These are phyloP conservation scores for Heliconius congener DNA, from an alignment of 1,140 invertebrate species.

Conservation along the genomic window DNA sequence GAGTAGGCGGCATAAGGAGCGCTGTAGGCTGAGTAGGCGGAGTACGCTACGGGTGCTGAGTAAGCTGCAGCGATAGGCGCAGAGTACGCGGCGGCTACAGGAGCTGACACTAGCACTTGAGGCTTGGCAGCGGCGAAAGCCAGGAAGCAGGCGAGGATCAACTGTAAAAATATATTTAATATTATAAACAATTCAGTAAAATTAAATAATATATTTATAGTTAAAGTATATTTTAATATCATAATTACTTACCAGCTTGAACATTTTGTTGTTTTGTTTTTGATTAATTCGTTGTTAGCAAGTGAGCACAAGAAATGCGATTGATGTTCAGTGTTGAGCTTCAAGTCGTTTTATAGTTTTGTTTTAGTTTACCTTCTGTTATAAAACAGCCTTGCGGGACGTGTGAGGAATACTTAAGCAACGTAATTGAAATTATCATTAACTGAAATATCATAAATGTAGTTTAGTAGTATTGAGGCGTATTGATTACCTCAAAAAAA, in stretches of 20 bases:
- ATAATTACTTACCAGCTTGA: conserved; percentile 39
- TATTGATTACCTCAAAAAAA: too few species aligned
- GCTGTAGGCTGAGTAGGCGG: conserved; percentile 67
- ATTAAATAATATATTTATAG: too few species aligned
- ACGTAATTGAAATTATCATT: background rate
- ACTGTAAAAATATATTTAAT: conserved; percentile 48
- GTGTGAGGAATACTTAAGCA: conserved; percentile 48
- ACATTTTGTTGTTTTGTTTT: conserved; percentile 42
- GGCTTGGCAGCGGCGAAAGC: conserved; percentile 51
- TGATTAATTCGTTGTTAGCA: conserved; percentile 30
- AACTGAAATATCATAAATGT: too few species aligned
- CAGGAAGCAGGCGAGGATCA: conserved; percentile 65
- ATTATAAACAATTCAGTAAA: background rate
- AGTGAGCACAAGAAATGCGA: conserved; percentile 37
- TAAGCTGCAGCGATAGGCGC: conserved; percentile 58
- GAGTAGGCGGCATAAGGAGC: conserved; percentile 64
- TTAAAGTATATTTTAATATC: background rate
- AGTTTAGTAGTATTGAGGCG: too few species aligned
- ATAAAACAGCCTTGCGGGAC: conserved; percentile 49
- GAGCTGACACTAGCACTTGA: conserved; percentile 45
- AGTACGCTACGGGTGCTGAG: conserved; percentile 54
- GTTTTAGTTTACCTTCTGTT: conserved; percentile 45
- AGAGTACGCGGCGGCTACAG: conserved; percentile 68
- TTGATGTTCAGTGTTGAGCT: conserved; percentile 38
- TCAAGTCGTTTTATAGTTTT: conserved; percentile 34